Evolutionary conservation across 2,113 vertebrate species (phyloP), one percentile per base, ranked within the genome.

Genomic region (Xenopus laevis): DNA sequence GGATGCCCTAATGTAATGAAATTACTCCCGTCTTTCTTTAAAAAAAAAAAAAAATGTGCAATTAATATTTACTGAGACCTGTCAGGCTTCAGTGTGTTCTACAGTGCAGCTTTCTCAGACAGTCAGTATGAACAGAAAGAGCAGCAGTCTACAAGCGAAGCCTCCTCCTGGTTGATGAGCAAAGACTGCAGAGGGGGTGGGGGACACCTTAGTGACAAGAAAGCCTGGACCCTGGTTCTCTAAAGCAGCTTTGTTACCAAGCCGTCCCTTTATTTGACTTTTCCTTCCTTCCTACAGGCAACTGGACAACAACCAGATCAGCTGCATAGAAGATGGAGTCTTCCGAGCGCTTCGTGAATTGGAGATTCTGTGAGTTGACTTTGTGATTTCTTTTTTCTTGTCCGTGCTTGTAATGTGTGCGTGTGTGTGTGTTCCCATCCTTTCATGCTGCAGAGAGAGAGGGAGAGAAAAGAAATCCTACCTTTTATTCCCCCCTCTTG

Each of bases 1-100:
- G 95, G 94, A 91, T 93, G 93, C 94, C 93, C 95, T 98, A 96
- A 97, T 98, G 95, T 98, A 99, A 99, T 99, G 95, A 98, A 97
- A 98, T 98, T 97, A 97, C 94, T 97, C 94, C 93, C 93, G 93
- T 95, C 94, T 93, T 92, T 93, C 94, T 96, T 93, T 74, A 86
- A 88, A 91, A 89, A 87, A 91, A 86, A 88, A 91, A 89, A 87
- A 91, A 90, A 87, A 88, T 80, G 83, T 94, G 87, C 93, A 98
- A 97, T 98, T 98, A 98, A 98, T 98, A 98, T 97, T 96, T 97
- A 95, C 95, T 93, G 95, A 92, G 91, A 95, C 91, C 91, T 94
- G 95, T 89, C 95, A 93, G 93, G 90, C 87, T 92, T 84, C 82
- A 88, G 87, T 81, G 87, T 79, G 88, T 84, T 87, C 81, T 77